Percentiles rank a stretch among this genome's conserved stretches.
Evolutionary conservation across 2,888 invertebrate species (phyloP).

Genomic region (Drosophila austrosaltans): DNA sequence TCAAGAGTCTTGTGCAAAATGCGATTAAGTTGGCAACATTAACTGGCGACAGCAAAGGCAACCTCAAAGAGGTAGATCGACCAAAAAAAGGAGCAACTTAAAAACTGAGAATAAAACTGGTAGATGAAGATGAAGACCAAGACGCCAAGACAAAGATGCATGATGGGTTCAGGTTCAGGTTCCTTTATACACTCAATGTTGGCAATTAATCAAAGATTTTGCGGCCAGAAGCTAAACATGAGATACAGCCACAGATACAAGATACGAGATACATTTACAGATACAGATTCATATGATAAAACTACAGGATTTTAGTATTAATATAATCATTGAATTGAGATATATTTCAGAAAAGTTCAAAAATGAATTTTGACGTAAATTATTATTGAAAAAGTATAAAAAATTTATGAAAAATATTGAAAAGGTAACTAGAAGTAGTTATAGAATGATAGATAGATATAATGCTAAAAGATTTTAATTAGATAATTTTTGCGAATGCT

Average conservation of each 20-base stretch:
- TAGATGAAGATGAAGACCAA: constrained; percentile 5
- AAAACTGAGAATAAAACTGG: neutral
- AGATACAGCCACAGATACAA: constrained; percentile 1
- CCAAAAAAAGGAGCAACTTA: too few species aligned
- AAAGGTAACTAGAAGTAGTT: too few species aligned
- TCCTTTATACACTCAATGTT: constrained; percentile 37
- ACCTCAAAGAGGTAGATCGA: neutral
- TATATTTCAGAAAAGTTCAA: neutral
- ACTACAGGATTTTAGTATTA: neutral
- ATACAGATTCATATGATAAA: constrained; percentile 1
- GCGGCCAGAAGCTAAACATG: constrained; percentile 22
- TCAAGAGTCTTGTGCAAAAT: constrained; percentile 60
- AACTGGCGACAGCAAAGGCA: constrained; percentile 66
- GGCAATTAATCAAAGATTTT: constrained; percentile 69
- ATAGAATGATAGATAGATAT: too few species aligned
- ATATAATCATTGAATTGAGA: neutral
- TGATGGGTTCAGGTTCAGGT: constrained; percentile 11
- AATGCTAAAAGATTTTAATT: too few species aligned
- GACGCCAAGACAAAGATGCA: constrained; percentile 13
- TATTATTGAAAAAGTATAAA: too few species aligned
- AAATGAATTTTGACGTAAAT: too few species aligned
- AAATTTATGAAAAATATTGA: too few species aligned
- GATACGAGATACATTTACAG: neutral
- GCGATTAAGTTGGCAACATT: constrained; percentile 77
- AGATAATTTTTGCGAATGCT: too few species aligned